Evolutionary conservation across 2,113 vertebrate species (phyloP).

Genomic region (Azemiops feae): DNA sequence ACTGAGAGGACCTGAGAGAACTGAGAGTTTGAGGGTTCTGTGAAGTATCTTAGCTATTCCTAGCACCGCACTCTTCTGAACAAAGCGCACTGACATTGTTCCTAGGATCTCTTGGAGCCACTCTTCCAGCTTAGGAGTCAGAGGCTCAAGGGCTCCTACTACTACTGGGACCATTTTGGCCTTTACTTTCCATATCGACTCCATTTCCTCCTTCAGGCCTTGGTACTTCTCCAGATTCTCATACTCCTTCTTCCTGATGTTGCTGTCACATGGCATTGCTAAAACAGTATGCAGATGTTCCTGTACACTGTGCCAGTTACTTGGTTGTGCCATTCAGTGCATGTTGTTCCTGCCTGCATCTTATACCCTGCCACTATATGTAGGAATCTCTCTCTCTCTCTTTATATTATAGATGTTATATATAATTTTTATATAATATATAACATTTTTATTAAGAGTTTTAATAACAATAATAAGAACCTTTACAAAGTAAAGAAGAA

Average conservation of each 20-base stretch:
- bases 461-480: background rate
- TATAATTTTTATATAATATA: background rate
- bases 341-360: no score
- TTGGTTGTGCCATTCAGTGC: no score
- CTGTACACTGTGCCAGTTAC: no score
- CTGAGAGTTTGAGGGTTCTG: background rate
- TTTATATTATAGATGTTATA: no score
- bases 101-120: background rate
- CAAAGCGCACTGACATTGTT: background rate
- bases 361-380: no score
- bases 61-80: background rate
- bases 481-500: background rate
- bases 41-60: background rate
- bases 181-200: background rate
- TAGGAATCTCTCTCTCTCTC: no score
- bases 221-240: background rate
- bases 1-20: background rate
- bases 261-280: no score
- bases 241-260: no score
- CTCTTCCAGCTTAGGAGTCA: background rate
- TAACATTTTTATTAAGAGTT: background rate
- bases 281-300: no score
- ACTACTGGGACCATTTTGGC: background rate
- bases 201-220: background rate
- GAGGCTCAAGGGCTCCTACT: background rate